These are phyloP conservation scores for Lagocephalus sceleratus DNA, from an alignment of 2,797 vertebrate genomes.

Conservation along the genomic window DNA sequence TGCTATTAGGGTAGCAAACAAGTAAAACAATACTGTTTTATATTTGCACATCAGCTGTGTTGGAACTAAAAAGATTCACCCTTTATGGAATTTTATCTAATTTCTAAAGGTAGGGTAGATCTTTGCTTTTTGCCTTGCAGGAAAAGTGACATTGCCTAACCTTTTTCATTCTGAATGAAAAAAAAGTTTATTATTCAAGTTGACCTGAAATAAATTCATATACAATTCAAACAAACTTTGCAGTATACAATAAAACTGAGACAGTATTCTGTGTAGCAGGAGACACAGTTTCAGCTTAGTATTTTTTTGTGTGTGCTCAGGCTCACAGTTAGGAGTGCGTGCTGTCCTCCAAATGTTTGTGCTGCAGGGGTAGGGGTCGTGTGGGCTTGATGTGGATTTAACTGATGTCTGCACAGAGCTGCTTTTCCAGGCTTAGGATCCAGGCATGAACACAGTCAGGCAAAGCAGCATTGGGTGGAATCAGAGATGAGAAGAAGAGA, in stretches of 20 bases:
- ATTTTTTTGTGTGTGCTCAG: conserved; percentile 24
- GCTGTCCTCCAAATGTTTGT: conserved; percentile 49
- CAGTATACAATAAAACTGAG: no score
- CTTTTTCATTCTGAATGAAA: no score
- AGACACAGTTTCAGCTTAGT: conserved; percentile 14
- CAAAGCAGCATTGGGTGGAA: conserved; percentile 23
- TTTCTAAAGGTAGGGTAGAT: no score
- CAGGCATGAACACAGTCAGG: conserved; percentile 33
- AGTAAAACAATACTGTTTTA: no score
- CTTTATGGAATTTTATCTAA: no score
- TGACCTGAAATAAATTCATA: no score
- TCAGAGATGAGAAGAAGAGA: conserved; percentile 22
- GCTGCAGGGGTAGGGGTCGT: conserved; percentile 34
- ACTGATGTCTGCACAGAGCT: conserved; percentile 47
- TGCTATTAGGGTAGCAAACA: no score
- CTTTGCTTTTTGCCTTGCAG: no score
- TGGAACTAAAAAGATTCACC: no score
- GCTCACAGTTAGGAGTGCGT: conserved; percentile 40
- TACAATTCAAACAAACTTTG: neutral
- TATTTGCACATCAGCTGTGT: no score
- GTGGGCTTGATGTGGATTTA: conserved; percentile 48
- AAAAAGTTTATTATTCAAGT: no score
- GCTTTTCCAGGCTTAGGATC: conserved; percentile 27
- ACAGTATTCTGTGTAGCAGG: conserved; percentile 24
- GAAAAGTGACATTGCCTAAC: no score